phyloP scores from a whole-genome alignment of 2,113 vertebrate species.

The Syrrhaptes paradoxus region DNA sequence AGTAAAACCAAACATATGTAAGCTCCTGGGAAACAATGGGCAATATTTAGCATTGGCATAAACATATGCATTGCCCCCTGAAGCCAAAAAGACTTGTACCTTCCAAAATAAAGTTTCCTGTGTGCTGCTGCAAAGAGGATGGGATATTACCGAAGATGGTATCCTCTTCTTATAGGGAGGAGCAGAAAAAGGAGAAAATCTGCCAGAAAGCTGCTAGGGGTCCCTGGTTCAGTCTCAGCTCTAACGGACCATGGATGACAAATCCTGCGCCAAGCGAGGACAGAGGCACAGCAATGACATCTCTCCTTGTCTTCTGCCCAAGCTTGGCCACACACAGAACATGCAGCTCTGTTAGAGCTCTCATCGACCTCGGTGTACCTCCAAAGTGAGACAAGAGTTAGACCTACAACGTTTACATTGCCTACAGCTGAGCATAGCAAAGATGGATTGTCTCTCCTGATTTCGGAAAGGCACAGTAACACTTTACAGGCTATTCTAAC shows the following conservation, averaged over 20 bases:
- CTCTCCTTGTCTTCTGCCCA: background rate
- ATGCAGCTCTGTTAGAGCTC: background rate
- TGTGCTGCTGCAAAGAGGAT: background rate
- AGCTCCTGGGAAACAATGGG: constrained; percentile 21
- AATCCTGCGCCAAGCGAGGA: background rate
- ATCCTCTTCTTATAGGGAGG: background rate
- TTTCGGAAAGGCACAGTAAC: background rate
- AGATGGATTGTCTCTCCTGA: background rate
- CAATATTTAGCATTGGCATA: constrained; percentile 30
- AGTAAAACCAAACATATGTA: constrained; percentile 48
- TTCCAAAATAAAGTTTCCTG: background rate
- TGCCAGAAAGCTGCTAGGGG: background rate
- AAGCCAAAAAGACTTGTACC: background rate
- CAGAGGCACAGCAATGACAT: background rate
- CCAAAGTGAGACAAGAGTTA: background rate
- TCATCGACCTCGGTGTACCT: background rate
- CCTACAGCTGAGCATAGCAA: background rate
- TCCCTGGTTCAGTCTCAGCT: background rate
- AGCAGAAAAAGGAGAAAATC: background rate
- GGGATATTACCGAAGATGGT: background rate
- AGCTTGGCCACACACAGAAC: fast-evolving
- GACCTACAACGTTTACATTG: background rate
- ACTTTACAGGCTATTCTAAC: background rate
- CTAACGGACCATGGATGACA: background rate
- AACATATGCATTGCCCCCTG: background rate